phyloP scores from a whole-genome alignment of 2,113 vertebrate genomes.

The Hyperoodon ampullatus region DNA sequence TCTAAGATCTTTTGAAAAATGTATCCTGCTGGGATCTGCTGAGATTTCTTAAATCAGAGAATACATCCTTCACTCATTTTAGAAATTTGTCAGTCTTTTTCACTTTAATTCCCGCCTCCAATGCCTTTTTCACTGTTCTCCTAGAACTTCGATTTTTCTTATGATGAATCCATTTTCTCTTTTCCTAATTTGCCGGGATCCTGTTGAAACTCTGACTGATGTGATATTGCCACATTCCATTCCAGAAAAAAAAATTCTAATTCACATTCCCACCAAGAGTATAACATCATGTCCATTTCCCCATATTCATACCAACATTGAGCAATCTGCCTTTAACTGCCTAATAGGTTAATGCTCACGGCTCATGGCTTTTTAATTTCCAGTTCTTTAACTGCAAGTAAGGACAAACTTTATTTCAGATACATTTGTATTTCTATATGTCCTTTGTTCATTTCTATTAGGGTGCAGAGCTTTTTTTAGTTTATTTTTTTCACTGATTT shows the following conservation, averaged over 20 bases:
- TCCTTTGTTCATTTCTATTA: conserved; percentile 2
- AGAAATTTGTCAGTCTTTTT: neutral
- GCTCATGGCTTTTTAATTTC: neutral
- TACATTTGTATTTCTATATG: neutral
- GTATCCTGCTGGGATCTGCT: neutral
- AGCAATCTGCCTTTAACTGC: neutral
- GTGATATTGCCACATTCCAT: neutral
- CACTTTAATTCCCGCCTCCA: neutral
- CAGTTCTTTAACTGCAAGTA: neutral
- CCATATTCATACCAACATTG: neutral
- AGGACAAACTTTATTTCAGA: neutral
- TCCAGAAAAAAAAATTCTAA: neutral
- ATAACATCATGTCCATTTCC: neutral
- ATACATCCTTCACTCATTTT: neutral
- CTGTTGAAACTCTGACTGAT: neutral
- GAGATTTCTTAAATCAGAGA: neutral
- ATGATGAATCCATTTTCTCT: neutral
- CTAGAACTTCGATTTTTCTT: neutral
- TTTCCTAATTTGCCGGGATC: neutral
- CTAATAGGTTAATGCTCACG: neutral
- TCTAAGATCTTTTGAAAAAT: neutral
- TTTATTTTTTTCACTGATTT: neutral
- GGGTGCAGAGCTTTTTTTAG: neutral
- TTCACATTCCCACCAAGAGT: neutral
- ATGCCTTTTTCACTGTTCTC: neutral